Base-by-base conservation (phyloP, 2,888 invertebrate species). In the Latrodectus elegans region DNA sequence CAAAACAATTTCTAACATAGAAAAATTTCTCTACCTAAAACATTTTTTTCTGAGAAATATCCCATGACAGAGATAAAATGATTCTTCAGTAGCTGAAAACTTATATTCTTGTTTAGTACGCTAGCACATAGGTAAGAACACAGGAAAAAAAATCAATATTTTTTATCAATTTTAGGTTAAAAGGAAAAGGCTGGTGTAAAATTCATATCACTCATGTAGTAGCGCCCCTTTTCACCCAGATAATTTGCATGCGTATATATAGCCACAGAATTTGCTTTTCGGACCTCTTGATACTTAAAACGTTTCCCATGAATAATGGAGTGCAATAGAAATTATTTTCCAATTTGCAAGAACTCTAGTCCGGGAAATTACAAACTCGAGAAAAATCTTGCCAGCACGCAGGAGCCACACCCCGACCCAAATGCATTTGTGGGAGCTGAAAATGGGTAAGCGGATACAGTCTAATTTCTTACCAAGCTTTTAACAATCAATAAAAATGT, bases 271-370 rank as follows among this genome's bases (percentile, higher is more conserved):
- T 38, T 49, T 38, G 17, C 49, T 64, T 17, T 49, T 38, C 51
- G 49, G 12, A 55, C 38, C 17, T 64, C 49, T 51, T 26, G 64
- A 64, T 60, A 64, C 75, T 75, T 75, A 77, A 77, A 77, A 77
- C 52, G 6, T n/a, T 22, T 26, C 2, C 14, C 68, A 79, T 79
- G 78, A 79, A 70, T 70, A 52, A 79, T 79, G 78, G 53, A 79
- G 70, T 79, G 78, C 78, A 60, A 79, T 70, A 38, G 78, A 79
- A 79, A 79, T 79, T 79, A 79, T 79, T 79, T 79, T 71, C 78
- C 70, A 79, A 79, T 70, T 79, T 70, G 70, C 71, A 51, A 68
- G 70, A 60, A 52, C 26, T 68, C 22, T 51, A 51, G 77, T 68
- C 77, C 53, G 77, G 77, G 52, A 77, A 68, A 77, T 77, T 77